Evolutionary conservation across 2,113 vertebrate genomes (phyloP).

Genomic region (Mystacornis crossleyi): DNA sequence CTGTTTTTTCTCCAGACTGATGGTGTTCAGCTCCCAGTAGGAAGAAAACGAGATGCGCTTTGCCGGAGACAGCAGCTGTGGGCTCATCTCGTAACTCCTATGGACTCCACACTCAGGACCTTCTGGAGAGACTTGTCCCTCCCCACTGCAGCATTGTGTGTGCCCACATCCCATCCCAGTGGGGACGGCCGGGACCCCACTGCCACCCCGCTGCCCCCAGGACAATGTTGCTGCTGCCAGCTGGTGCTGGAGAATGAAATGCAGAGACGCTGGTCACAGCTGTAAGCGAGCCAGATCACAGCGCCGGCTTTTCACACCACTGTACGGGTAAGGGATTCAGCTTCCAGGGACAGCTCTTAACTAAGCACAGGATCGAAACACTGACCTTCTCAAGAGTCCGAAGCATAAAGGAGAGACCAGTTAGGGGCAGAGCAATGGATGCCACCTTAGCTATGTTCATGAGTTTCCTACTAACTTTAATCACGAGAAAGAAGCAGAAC

Average conservation of each 20-base stretch:
- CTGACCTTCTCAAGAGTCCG: not conserved
- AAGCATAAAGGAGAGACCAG: not conserved
- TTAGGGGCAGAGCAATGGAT: not conserved
- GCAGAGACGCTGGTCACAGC: not conserved
- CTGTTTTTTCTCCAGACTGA: not conserved
- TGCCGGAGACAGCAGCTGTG: accelerated
- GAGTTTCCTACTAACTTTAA: not conserved
- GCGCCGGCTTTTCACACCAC: not conserved
- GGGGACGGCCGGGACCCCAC: not conserved
- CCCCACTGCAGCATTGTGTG: not conserved
- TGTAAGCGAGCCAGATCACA: not conserved
- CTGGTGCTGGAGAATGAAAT: not conserved
- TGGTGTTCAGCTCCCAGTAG: not conserved
- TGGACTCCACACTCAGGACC: accelerated
- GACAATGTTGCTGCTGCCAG: not conserved
- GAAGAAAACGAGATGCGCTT: not conserved
- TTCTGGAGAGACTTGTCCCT: not conserved
- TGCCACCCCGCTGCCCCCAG: accelerated
- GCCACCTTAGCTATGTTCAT: not conserved
- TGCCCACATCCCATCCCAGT: not conserved
- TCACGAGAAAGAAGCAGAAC: not conserved
- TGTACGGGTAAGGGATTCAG: not conserved
- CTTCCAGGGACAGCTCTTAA: not conserved
- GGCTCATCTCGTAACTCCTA: not conserved
- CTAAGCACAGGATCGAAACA: not conserved